Conservation (phyloP, 2,888 invertebrate species). For the Tetropium fuscum region DNA sequence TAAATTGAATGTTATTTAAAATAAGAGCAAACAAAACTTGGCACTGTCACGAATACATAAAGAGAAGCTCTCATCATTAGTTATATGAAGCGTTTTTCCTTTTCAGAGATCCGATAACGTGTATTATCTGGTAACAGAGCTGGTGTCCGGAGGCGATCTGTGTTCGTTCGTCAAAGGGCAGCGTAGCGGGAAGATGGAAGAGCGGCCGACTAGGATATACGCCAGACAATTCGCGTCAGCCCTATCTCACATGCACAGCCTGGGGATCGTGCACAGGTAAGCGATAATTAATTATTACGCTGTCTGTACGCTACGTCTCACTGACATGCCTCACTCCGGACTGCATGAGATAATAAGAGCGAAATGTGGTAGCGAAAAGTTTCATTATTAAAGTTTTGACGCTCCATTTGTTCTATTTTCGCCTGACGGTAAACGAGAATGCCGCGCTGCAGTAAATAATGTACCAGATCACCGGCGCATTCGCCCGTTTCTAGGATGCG, state of each 20-base stretch:
- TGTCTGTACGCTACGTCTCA: slow-evolving; percentile 14
- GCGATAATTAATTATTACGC: slow-evolving; percentile 40
- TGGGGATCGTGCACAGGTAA: slow-evolving; percentile 78
- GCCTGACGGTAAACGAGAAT: neutral
- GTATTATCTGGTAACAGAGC: slow-evolving; percentile 80
- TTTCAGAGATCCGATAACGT: slow-evolving; percentile 68
- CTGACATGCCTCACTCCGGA: slow-evolving; percentile 13
- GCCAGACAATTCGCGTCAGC: slow-evolving; percentile 77
- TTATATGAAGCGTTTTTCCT: slow-evolving; percentile 4
- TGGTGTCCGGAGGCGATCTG: slow-evolving; percentile 79
- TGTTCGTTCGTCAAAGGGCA: slow-evolving; percentile 74
- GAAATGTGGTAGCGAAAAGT: slow-evolving; percentile 16
- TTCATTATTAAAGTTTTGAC: slow-evolving; percentile 20
- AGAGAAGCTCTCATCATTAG: neutral
- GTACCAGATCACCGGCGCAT: too few species aligned
- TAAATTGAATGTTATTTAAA: too few species aligned
- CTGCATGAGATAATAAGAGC: slow-evolving; percentile 6
- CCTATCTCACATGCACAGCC: slow-evolving; percentile 75
- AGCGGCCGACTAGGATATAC: slow-evolving; percentile 69
- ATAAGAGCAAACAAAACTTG: too few species aligned
- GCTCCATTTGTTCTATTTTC: slow-evolving; percentile 21
- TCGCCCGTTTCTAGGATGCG: too few species aligned
- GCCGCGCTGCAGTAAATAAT: slow-evolving; percentile 2
- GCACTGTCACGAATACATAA: neutral
- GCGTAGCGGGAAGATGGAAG: slow-evolving; percentile 69